phyloP scores from a whole-genome alignment of 2,797 vertebrate genomes.

The Diceros bicornis region DNA sequence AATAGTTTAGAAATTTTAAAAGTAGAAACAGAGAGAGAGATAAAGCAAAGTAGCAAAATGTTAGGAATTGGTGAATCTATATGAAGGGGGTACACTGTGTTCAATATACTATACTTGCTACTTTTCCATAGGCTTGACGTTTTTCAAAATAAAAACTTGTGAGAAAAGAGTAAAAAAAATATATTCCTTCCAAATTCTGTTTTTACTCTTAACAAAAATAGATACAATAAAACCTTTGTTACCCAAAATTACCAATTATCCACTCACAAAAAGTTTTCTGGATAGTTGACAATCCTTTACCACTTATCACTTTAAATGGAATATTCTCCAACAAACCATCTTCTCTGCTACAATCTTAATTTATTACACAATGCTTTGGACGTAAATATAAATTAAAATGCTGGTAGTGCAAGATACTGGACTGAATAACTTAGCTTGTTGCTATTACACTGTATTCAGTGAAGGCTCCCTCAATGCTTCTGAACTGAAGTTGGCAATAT shows the following conservation, averaged over 20 bases:
- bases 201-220: conserved; percentile 47
- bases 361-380: not conserved
- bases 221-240: conserved; percentile 8
- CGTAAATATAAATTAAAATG: conserved; percentile 30
- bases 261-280: conserved; percentile 5
- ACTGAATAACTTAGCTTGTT: not conserved
- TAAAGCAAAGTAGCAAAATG: not conserved
- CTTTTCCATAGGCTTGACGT: not conserved
- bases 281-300: not conserved
- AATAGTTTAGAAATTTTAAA: not conserved
- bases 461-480: not conserved
- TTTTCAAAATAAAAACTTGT: conserved; percentile 53
- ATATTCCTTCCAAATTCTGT: not conserved
- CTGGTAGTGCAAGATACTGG: not conserved
- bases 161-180: not conserved
- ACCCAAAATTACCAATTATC: conserved; percentile 27
- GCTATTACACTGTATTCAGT: not conserved
- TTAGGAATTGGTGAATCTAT: conserved; percentile 6
- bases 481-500: conserved; percentile 14
- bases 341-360: not conserved
- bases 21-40: not conserved
- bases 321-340: conserved; percentile 8
- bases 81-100: not conserved
- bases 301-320: not conserved
- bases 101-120: not conserved